A percentile compares a stretch with the other conserved stretches of the same genome.
phyloP scores from a whole-genome alignment of 2,113 vertebrate species.

The Bubo scandiacus region DNA sequence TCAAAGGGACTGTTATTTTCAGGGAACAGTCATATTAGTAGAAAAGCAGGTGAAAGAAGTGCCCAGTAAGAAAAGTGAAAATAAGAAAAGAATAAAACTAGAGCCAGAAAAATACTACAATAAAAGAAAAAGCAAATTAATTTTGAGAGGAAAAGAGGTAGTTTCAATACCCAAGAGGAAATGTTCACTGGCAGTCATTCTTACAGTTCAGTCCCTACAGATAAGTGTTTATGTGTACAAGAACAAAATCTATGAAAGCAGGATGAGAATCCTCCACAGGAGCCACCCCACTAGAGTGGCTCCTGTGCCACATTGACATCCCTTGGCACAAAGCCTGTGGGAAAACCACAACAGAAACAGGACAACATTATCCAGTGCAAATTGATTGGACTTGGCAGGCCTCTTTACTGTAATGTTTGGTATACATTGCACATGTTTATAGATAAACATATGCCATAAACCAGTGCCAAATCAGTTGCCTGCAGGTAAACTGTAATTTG shows the following conservation, averaged over 20 bases:
- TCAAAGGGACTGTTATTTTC: neutral
- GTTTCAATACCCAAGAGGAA: neutral
- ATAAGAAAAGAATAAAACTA: neutral
- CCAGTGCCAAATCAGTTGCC: neutral
- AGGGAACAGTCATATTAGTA: neutral
- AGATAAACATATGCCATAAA: neutral
- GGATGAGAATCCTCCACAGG: neutral
- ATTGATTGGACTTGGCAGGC: neutral
- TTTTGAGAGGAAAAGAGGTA: neutral
- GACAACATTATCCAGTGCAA: neutral
- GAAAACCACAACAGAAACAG: neutral
- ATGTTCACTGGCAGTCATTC: neutral
- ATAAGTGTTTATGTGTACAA: neutral
- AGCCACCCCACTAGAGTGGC: accelerated
- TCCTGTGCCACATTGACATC: neutral
- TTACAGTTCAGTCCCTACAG: neutral
- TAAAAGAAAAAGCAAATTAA: neutral
- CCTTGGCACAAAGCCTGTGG: accelerated
- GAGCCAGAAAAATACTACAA: neutral
- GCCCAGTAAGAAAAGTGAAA: neutral
- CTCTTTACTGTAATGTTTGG: neutral
- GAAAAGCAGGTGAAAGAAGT: neutral
- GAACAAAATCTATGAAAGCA: neutral
- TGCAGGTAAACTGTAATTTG: neutral
- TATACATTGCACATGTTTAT: neutral